Evolutionary conservation across 2,797 vertebrate genomes (phyloP), one percentile per base, ranked within the genome.

Genomic region (Chelonia mydas): DNA sequence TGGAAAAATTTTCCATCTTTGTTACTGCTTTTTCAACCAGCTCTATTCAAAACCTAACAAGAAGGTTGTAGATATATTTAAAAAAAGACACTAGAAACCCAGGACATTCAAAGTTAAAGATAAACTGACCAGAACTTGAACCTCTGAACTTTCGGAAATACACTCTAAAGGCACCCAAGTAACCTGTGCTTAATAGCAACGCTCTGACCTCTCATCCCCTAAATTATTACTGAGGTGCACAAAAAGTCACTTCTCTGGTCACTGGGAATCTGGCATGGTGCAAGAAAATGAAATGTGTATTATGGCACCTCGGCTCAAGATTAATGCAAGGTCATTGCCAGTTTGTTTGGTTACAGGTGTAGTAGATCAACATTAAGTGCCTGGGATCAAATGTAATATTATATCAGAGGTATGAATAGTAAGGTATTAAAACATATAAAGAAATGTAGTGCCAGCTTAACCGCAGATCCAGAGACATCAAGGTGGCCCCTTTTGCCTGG

Each of bases 321-420:
- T 77, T 45, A 54, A 65, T 82, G 7, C 53, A 85, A 72, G 87
- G 12, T 23, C 84, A 25, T 90, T 74, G 65, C 76, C 93, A 92
- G 87, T 16, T 79, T 89, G 78, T 93, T 93, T 95, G 61, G 68
- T 94, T 95, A 96, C 84, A n/a, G 95, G 92, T 94, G 77, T 96
- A 81, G 95, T 55, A 51, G 50, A 50, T 12, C 72, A 57, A 72
- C 49, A 93, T 96, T 96, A 97, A 97, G 93, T 97, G 92, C 94
- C 93, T 91, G 41, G 96, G 97, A 94, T 96, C 96, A 93, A 91
- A 89, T 94, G 57, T 91, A 86, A 95, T 84, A 83, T 93, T 87
- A 88, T 94, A 95, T 53, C 90, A 90, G 86, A 96, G 92, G 95
- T 95, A 84, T 83, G 96, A 97, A 37, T 76, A 82, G 84, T 93